Base-by-base conservation (phyloP, 2,888 invertebrate genomes). In the Ornithoptera alexandrae region DNA sequence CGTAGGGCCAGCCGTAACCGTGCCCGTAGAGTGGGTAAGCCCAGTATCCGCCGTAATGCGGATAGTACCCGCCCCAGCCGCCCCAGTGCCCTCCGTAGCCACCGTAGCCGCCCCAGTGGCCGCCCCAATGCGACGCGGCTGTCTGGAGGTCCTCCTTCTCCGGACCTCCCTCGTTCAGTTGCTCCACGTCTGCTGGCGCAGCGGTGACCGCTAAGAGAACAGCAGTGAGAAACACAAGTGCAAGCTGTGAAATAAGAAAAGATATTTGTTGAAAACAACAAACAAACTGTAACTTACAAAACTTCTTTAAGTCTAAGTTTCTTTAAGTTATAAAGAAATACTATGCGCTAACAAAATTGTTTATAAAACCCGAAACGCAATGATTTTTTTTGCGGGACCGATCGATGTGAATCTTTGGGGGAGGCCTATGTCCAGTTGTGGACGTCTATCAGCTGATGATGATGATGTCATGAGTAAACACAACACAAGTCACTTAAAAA, bases 111-210 rank as follows among this genome's bases (percentile, higher is more conserved):
- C 86, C 84, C 65, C 78, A 79, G 50, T 82, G 79, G 0, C 87
- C 87, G 0, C 88, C 88, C 82, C 87, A 92, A 70, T 87, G 87
- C 0, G 92, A 85, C 0, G 92, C 93, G 0, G 89, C 89, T 0
- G 91, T 83, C 72, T 91, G 88, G 1, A 93, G 78, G 73, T 92
- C 92, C 18, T 87, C 89, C 24, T 88, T 86, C 4, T 86, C 88
- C 3, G 83, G 75, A 1, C 75, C 80, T 12, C 76, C 80, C 12
- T 85, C 69, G 64, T 87, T 86, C 61, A 85, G 82, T 39, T 82
- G 79, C 18, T 79, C 78, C 22, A 76, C 76, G 0, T 84, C 83
- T 0, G 87, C 87, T 0, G 90, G 90, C 3, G 87, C 82, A n/a
- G 80, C 72, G 0, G 81, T 77, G 17, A 81, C 73, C 8, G 87